Evolutionary conservation across 2,797 vertebrate genomes (phyloP), one percentile per base, ranked within the genome.

Genomic region (Todus mexicanus): DNA sequence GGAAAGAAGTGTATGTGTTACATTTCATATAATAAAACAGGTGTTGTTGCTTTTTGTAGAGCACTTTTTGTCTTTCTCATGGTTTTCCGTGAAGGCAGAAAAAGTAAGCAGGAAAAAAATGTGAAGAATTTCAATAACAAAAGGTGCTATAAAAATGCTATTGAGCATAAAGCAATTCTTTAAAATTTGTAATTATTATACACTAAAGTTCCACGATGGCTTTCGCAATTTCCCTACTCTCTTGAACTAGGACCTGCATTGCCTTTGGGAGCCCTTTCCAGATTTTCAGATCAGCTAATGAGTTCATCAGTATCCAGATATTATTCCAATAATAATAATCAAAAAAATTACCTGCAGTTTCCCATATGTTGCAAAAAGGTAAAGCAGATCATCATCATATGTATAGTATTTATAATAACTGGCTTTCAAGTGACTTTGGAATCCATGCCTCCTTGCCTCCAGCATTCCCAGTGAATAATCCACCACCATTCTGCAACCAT

Each of bases 81-180:
- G 66, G 50, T 75, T 85, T 93, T 92, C 79, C 59, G 29, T 85
- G 57, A 91, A 80, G 42, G 47, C 79, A 94, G 82, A 90, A 89
- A 83, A 95, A 92, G 26, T 47, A 83, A 93, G 65, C 37, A 74
- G 64, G 69, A 53, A 65, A 94, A 92, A 87, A 80, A 95, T 85
- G 63, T 74, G 37, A 96, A 93, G 96, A 95, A 95, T 95, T 95
- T 95, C 93, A 95, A 95, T 96, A 96, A 94, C 75, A 85, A 90
- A 96, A 95, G 59, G 92, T 95, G 92, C 79, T 87, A 84, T 93
- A 91, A 94, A 95, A 95, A 80, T 74, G 54, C 65, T 87, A 81
- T 89, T 91, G 73, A 72, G 66, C 73, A 81, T 83, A 77, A 95
- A 85, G 35, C 66, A 54, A 38, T 81, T 15, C 77, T 82, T 35